Conservation (phyloP, 2,113 vertebrate genomes). For the Eurystomus gularis region DNA sequence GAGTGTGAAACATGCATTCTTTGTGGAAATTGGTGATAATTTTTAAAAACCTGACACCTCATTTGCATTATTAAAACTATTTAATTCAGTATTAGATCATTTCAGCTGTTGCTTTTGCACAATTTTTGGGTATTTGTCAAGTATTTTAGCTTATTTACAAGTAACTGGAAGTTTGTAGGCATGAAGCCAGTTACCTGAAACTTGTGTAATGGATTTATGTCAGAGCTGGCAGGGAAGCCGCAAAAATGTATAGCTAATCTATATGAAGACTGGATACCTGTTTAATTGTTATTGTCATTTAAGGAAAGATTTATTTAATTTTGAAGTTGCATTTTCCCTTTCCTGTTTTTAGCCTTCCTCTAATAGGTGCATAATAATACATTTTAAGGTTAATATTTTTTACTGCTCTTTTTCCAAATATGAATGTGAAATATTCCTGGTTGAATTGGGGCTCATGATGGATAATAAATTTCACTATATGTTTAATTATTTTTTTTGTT, state of each 20-base stretch:
- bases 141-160: slow-evolving; percentile 46
- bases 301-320: slow-evolving; percentile 54
- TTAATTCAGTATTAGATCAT: neutral
- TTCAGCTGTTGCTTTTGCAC: neutral
- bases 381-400: neutral
- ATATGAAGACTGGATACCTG: slow-evolving; percentile 36
- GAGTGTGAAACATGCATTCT: neutral
- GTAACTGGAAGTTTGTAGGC: slow-evolving; percentile 60
- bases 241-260: slow-evolving; percentile 66
- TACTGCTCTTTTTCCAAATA: neutral
- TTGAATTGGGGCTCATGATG: neutral
- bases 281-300: slow-evolving; percentile 64
- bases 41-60: neutral
- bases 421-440: neutral
- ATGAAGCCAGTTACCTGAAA: slow-evolving; percentile 64
- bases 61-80: neutral
- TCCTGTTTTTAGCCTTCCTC: neutral
- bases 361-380: neutral
- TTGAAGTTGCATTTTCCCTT: slow-evolving; percentile 7
- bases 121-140: neutral
- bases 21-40: neutral
- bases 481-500: neutral
- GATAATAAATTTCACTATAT: neutral
- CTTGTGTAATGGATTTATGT: slow-evolving; percentile 63
- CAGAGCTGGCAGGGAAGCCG: slow-evolving; percentile 44